phyloP scores from a whole-genome alignment of 2,113 vertebrate genomes.

The Oreochromis tanganicae region DNA sequence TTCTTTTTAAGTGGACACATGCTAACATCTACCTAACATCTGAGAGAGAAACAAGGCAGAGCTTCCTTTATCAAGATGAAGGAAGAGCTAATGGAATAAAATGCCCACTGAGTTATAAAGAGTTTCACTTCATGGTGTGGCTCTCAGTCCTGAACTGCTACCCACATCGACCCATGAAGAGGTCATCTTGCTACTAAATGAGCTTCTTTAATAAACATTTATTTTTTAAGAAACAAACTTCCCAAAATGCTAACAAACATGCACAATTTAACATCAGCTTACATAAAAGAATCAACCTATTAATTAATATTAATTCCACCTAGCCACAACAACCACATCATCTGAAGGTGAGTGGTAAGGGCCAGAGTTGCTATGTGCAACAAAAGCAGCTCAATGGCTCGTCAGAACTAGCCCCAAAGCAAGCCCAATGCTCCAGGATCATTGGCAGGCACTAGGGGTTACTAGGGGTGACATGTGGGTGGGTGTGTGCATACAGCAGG shows the following conservation, averaged over 20 bases:
- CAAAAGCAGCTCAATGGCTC: neutral
- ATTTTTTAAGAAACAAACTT: neutral
- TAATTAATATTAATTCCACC: neutral
- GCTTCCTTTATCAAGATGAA: neutral
- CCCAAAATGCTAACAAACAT: neutral
- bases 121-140: neutral
- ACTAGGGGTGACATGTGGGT: neutral
- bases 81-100: neutral
- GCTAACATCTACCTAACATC: neutral
- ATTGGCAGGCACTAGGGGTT: neutral
- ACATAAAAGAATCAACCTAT: neutral
- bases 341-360: neutral
- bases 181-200: neutral
- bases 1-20: neutral
- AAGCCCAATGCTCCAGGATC: neutral
- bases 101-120: neutral
- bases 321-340: neutral
- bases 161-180: neutral
- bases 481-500: neutral
- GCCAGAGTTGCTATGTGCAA: neutral
- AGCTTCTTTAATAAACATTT: neutral
- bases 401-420: neutral
- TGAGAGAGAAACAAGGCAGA: neutral
- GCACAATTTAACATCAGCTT: neutral
- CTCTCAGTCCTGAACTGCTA: neutral